Percentiles rank a stretch among this genome's conserved stretches.
phyloP scores from a whole-genome alignment of 2,113 vertebrate species.

The Machaerirhynchus nigripectus region DNA sequence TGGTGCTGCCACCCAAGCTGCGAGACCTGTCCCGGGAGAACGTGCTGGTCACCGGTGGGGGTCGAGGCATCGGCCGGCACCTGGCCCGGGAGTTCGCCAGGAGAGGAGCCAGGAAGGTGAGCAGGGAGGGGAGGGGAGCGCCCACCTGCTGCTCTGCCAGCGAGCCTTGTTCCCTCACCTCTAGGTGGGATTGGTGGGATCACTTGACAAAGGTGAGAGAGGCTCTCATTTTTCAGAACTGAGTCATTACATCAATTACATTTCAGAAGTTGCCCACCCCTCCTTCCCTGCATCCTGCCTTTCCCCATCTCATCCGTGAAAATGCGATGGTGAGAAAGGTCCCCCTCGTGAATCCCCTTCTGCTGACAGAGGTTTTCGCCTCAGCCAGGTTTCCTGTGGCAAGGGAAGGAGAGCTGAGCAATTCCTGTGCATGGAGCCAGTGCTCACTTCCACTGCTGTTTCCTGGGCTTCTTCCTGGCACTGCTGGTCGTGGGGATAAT shows the following conservation, averaged over 20 bases:
- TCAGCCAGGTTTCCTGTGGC: neutral
- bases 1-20: slow-evolving; percentile 78
- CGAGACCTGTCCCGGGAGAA: slow-evolving; percentile 85
- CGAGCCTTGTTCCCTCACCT: neutral
- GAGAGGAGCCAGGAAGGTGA: slow-evolving; percentile 91
- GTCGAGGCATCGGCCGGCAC: slow-evolving; percentile 93
- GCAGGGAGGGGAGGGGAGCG: neutral
- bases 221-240: neutral
- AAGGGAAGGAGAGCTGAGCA: neutral
- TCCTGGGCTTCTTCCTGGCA: neutral
- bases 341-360: neutral
- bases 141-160: slow-evolving; percentile 13
- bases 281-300: neutral
- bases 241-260: accelerated
- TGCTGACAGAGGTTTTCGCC: neutral
- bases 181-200: neutral
- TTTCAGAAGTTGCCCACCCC: neutral
- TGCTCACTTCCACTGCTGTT: neutral
- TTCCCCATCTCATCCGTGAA: neutral
- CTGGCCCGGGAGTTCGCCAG: slow-evolving; percentile 89
- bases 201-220: neutral
- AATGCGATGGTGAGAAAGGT: neutral
- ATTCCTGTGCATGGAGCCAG: neutral
- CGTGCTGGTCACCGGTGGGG: slow-evolving; percentile 94
- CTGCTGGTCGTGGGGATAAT: neutral